Conservation (phyloP, 2,113 vertebrate species). For the Gadus chalcogrammus region DNA sequence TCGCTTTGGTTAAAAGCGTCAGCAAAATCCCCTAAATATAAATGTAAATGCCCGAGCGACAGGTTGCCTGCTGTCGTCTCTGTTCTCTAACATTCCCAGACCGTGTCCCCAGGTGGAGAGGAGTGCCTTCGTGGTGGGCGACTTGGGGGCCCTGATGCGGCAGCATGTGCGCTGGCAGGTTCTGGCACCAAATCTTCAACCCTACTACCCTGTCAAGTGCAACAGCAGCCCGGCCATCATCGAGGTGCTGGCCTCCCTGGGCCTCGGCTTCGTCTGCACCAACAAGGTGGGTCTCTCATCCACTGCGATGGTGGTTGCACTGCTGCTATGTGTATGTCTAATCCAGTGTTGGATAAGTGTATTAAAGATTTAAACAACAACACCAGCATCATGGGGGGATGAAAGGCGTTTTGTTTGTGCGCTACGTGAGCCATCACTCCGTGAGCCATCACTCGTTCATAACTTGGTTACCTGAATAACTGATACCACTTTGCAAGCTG, state of each 20-base stretch:
- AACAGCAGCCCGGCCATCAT: constrained; percentile 90
- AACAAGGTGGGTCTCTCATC: constrained; percentile 82
- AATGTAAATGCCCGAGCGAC: background rate
- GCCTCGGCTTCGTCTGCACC: constrained; percentile 89
- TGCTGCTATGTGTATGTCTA: too few relatives aligned
- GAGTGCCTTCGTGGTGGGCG: constrained; percentile 91
- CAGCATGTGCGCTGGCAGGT: constrained; percentile 90
- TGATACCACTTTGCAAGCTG: background rate
- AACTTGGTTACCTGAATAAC: constrained; percentile 34
- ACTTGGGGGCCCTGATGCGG: constrained; percentile 90
- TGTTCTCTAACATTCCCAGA: background rate
- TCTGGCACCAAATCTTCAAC: constrained; percentile 81
- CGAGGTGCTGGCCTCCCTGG: constrained; percentile 88
- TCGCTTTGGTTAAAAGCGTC: too few relatives aligned
- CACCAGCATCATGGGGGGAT: constrained; percentile 30
- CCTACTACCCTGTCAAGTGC: constrained; percentile 90
- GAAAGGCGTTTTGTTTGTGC: constrained; percentile 20
- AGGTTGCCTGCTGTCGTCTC: background rate
- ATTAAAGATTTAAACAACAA: too few relatives aligned
- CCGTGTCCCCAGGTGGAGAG: constrained; percentile 80
- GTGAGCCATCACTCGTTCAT: constrained; percentile 26
- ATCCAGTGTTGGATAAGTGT: too few relatives aligned
- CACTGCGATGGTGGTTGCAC: too few relatives aligned
- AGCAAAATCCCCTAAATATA: background rate
- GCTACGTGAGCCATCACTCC: constrained; percentile 23